Conservation (phyloP, 1,140 invertebrate genomes). For the Brachionus sp. region DNA sequence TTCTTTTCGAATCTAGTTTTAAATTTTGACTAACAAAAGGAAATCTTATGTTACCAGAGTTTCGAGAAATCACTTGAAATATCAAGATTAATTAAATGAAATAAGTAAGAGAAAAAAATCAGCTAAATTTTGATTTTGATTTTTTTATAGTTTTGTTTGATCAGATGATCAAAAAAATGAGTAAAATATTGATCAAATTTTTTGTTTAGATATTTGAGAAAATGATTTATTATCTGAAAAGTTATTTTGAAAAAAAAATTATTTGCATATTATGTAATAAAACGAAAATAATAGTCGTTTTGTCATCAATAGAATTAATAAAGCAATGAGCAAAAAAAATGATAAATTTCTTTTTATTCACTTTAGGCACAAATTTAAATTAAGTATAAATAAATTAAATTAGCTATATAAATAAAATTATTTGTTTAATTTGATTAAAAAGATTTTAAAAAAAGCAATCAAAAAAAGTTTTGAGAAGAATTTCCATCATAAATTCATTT, state of each 20-base stretch:
- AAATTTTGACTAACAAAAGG: neutral
- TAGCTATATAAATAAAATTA: neutral
- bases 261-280: too few relatives aligned
- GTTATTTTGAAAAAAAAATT: too few relatives aligned
- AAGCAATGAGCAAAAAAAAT: neutral
- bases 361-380: neutral
- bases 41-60: neutral
- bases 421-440: neutral
- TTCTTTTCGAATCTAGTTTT: neutral
- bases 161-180: too few relatives aligned
- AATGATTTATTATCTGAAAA: too few relatives aligned
- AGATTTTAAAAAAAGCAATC: neutral
- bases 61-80: neutral
- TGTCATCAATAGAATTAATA: neutral
- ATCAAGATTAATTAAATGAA: neutral
- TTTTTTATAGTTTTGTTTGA: neutral
- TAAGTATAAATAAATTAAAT: neutral
- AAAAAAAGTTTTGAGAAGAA: neutral
- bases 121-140: neutral
- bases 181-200: too few relatives aligned
- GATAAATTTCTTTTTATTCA: neutral
- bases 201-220: too few relatives aligned
- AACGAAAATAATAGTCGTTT: neutral
- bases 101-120: neutral
- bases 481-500: neutral